Percentiles rank a stretch among this genome's conserved stretches.
Conservation (phyloP, 2,797 vertebrate species). For the Pygocentrus nattereri region DNA sequence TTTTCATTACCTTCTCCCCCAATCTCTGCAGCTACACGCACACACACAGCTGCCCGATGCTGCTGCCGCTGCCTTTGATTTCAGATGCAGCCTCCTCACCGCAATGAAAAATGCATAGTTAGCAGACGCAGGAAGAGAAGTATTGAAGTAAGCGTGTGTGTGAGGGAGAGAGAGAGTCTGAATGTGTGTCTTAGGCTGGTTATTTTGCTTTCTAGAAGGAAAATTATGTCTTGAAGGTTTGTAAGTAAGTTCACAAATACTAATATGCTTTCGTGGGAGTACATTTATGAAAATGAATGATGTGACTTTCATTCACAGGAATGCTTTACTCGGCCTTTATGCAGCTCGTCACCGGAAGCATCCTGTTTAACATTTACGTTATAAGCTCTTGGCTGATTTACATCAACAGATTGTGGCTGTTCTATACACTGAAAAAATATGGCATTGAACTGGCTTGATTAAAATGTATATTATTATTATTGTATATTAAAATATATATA, state of each 20-base stretch:
- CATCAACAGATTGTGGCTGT: neutral
- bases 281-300: slow-evolving; percentile 19
- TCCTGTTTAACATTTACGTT: neutral
- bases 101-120: slow-evolving; percentile 79
- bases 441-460: slow-evolving; percentile 27
- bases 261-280: neutral
- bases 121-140: slow-evolving; percentile 69
- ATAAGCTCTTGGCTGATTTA: neutral
- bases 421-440: too few relatives aligned
- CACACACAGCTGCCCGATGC: slow-evolving; percentile 25
- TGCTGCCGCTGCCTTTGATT: slow-evolving; percentile 70
- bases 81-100: slow-evolving; percentile 70
- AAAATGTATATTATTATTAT: too few relatives aligned
- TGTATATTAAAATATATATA: too few relatives aligned
- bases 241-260: neutral
- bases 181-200: slow-evolving; percentile 24
- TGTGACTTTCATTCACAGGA: neutral
- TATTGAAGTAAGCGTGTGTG: slow-evolving; percentile 49
- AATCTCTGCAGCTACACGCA: slow-evolving; percentile 57
- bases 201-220: slow-evolving; percentile 3
- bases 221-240: neutral
- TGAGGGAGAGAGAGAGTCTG: slow-evolving; percentile 14
- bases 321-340: neutral
- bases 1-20: slow-evolving; percentile 70
- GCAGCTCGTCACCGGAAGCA: slow-evolving; percentile 32